Percentiles rank a stretch among this genome's conserved stretches.
Conservation (phyloP, 2,797 vertebrate species). For the Tangara arthus region DNA sequence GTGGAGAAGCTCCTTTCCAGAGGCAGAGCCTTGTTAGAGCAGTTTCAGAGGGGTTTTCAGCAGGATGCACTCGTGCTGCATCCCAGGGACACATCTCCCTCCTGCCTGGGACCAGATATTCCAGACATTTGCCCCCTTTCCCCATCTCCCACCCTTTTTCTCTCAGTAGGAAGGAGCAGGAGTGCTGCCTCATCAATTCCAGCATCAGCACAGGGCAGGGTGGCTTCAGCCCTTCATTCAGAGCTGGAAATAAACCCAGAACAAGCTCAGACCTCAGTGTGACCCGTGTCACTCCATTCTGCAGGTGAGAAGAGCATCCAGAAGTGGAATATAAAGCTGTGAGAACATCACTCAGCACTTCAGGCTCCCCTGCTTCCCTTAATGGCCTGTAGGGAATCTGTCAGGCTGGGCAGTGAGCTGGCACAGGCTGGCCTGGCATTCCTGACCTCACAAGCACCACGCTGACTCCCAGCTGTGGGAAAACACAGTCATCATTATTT, state of each 20-base stretch:
- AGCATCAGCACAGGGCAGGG: rapidly evolving
- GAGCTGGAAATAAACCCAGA: neutral
- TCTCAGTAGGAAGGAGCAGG: neutral
- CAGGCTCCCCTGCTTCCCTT: neutral
- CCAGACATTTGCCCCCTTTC: rapidly evolving
- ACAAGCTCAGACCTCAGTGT: neutral
- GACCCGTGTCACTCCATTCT: rapidly evolving
- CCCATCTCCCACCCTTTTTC: neutral
- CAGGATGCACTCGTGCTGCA: rapidly evolving
- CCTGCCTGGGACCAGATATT: neutral
- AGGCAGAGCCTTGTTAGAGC: neutral
- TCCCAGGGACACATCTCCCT: neutral
- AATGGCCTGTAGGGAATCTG: neutral
- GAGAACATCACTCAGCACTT: neutral
- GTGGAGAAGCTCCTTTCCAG: neutral
- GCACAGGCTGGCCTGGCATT: rapidly evolving
- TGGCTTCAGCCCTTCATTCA: neutral
- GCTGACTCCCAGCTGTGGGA: neutral
- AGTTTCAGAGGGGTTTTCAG: neutral
- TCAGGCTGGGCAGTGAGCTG: neutral
- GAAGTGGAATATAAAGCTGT: neutral
- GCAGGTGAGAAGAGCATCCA: neutral
- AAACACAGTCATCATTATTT: neutral
- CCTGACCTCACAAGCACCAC: neutral
- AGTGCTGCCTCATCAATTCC: neutral